Conservation (phyloP, 2,113 vertebrate species). For the Paramisgurnus dabryanus region DNA sequence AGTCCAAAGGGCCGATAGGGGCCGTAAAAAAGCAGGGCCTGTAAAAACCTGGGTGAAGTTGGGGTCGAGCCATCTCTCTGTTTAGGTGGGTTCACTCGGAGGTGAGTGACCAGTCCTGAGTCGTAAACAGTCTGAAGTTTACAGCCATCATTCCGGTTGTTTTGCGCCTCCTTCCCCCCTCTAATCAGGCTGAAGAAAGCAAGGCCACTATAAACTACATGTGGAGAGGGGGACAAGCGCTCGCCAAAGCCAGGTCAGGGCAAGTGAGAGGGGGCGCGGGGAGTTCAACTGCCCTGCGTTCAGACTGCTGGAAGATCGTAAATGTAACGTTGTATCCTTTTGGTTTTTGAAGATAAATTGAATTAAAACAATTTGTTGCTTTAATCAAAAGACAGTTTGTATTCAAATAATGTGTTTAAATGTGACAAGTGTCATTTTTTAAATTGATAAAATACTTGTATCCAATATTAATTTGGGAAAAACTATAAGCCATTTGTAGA, state of each 20-base stretch:
- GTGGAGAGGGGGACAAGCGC: constrained; percentile 59
- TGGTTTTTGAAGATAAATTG: not conserved
- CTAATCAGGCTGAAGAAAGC: constrained; percentile 54
- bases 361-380: not conserved
- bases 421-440: not conserved
- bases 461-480: not conserved
- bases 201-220: constrained; percentile 60
- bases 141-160: constrained; percentile 70
- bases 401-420: not conserved
- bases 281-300: constrained; percentile 41
- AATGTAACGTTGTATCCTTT: not conserved
- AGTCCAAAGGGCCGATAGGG: constrained; percentile 44
- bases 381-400: no score
- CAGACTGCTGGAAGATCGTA: not conserved
- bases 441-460: no score
- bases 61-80: constrained; percentile 27
- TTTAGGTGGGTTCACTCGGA: constrained; percentile 75
- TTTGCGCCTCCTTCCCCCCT: constrained; percentile 66
- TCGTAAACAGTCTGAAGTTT: constrained; percentile 80
- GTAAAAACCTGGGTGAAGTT: constrained; percentile 49
- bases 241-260: constrained; percentile 59
- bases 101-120: constrained; percentile 77
- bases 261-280: constrained; percentile 54
- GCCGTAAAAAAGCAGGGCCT: constrained; percentile 43
- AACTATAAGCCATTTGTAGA: not conserved